Conservation (phyloP, 2,113 vertebrate species). For the Tonatia bakeri region DNA sequence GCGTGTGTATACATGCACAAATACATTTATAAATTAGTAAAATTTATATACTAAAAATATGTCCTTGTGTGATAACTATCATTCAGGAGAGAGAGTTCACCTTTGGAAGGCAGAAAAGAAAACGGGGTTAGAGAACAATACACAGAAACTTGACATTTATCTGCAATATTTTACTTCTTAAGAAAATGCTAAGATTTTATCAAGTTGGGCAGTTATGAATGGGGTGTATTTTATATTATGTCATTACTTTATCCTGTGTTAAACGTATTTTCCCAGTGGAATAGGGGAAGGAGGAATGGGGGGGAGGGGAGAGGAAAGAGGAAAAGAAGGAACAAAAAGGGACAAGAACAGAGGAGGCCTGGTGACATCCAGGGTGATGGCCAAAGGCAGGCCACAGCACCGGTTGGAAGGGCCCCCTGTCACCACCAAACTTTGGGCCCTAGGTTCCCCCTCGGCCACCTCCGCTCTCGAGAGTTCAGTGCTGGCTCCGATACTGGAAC, state of each 20-base stretch:
- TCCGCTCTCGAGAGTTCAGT: not conserved
- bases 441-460: not conserved
- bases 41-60: not conserved
- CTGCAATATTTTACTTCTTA: not conserved
- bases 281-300: not conserved
- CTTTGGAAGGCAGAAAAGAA: not conserved
- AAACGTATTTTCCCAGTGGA: not conserved
- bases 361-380: not conserved
- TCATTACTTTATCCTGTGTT: not conserved
- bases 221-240: not conserved
- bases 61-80: not conserved
- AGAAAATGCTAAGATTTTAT: not conserved
- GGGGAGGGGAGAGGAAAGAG: too few relatives aligned
- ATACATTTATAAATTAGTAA: not conserved
- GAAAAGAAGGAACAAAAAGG: not conserved
- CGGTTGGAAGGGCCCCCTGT: not conserved
- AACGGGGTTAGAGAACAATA: not conserved
- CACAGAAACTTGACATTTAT: not conserved
- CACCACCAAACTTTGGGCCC: not conserved
- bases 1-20: not conserved
- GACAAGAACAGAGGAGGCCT: too few relatives aligned
- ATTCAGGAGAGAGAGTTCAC: not conserved
- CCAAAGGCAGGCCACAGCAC: not conserved
- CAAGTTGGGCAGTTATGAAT: not conserved
- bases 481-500: accelerated